A percentile compares a stretch with the other conserved stretches of the same genome.
Evolutionary conservation across 2,888 invertebrate species (phyloP).

Genomic region (Cinara cedri): DNA sequence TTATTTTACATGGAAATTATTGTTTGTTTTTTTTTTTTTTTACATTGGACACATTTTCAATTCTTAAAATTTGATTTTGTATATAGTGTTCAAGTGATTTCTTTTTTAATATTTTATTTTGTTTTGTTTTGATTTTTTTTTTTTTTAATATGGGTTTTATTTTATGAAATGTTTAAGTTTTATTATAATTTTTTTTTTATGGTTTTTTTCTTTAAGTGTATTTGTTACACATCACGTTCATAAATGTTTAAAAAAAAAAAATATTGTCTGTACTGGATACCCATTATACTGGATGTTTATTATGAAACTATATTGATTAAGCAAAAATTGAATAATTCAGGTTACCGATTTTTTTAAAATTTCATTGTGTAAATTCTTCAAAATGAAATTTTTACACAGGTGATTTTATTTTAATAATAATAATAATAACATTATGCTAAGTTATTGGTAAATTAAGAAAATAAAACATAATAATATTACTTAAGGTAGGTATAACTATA

Average conservation of each 20-base stretch:
- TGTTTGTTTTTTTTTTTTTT: constrained; percentile 14
- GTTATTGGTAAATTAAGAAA: constrained; percentile 32
- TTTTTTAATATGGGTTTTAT: not conserved
- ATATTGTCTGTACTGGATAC: not conserved
- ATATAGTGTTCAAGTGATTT: constrained; percentile 9
- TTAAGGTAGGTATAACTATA: constrained; percentile 15
- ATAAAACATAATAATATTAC: constrained; percentile 7
- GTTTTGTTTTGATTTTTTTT: no score
- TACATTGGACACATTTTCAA: not conserved
- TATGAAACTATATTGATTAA: not conserved
- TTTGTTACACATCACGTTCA: not conserved
- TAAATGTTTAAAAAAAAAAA: constrained; percentile 12
- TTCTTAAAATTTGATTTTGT: not conserved
- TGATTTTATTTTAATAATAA: not conserved
- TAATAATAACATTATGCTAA: constrained; percentile 13
- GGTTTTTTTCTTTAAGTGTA: not conserved
- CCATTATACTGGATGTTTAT: not conserved
- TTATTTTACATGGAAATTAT: constrained; percentile 20
- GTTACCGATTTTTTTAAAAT: not conserved
- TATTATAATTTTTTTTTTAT: constrained; percentile 25
- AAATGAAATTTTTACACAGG: not conserved
- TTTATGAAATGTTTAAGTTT: constrained; percentile 3
- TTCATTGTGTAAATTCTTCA: no score
- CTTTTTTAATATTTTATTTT: constrained; percentile 7
- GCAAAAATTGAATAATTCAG: not conserved